A percentile compares a stretch with the other conserved stretches of the same genome.
Conservation (phyloP, 1,140 invertebrate species). For the Drosophila teissieri region DNA sequence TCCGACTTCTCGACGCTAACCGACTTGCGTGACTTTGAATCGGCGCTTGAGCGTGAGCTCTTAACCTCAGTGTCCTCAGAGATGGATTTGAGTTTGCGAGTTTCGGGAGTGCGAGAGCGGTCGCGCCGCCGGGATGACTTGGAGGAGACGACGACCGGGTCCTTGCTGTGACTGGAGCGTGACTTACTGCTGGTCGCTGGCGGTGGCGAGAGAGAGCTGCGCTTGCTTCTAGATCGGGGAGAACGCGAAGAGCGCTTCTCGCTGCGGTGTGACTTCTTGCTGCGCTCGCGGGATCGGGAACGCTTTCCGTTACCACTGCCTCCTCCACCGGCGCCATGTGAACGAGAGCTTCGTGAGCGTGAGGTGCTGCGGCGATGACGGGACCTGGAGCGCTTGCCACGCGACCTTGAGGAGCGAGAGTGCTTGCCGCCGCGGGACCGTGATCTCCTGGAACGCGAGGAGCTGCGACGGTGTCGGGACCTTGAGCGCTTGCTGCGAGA, state of each 20-base stretch:
- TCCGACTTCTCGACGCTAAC: constrained; percentile 86
- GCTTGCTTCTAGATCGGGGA: constrained; percentile 78
- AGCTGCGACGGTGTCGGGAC: constrained; percentile 84
- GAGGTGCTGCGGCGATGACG: constrained; percentile 76
- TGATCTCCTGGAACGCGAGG: constrained; percentile 74
- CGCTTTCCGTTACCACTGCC: constrained; percentile 86
- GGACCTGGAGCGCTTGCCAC: constrained; percentile 87
- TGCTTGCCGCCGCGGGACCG: constrained; percentile 64
- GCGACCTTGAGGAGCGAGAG: constrained; percentile 50
- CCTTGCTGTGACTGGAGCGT: constrained; percentile 76
- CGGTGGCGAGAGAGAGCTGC: constrained; percentile 74
- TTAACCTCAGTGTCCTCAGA: constrained; percentile 72
- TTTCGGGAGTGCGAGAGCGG: constrained; percentile 70
- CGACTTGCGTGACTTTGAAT: constrained; percentile 72
- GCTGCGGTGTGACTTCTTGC: constrained; percentile 74
- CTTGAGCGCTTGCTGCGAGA: constrained; percentile 86
- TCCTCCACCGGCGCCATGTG: constrained; percentile 49
- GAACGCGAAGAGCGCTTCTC: constrained; percentile 75
- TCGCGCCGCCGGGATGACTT: constrained; percentile 69
- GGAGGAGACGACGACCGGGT: constrained; percentile 42
- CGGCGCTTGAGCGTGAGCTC: constrained; percentile 74
- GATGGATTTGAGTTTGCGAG: constrained; percentile 74
- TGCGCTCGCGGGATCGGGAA: constrained; percentile 84
- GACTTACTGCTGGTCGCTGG: constrained; percentile 49
- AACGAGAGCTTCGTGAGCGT: constrained; percentile 75